Percentiles rank a stretch among this genome's conserved stretches.
These are phyloP conservation scores for Platichthys flesus DNA, from an alignment of 2,113 vertebrate species.

Conservation along the genomic window DNA sequence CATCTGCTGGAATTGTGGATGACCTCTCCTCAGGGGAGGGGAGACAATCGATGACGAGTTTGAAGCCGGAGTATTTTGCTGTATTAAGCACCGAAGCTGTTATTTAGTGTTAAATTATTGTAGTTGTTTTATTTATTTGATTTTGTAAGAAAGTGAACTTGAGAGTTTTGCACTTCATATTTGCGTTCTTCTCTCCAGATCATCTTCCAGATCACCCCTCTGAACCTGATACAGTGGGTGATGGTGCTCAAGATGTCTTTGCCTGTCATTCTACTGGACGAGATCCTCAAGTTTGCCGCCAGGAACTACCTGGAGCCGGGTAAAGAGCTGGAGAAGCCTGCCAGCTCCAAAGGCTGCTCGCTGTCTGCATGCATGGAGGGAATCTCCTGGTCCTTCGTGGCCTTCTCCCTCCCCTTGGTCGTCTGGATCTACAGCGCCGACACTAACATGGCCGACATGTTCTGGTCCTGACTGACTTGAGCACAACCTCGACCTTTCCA, in stretches of 20 bases:
- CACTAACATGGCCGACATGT: conserved; percentile 99
- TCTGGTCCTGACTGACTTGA: conserved; percentile 90
- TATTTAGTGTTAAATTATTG: too few relatives aligned
- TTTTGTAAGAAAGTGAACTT: too few relatives aligned
- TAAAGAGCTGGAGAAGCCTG: conserved; percentile 92
- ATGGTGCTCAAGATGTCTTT: conserved; percentile 98
- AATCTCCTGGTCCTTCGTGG: conserved; percentile 98
- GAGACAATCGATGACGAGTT: too few relatives aligned
- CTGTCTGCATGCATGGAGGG: conserved; percentile 94
- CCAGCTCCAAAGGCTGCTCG: conserved; percentile 84
- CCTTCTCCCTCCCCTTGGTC: conserved; percentile 91
- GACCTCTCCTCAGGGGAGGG: too few relatives aligned
- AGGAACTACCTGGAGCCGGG: conserved; percentile 97
- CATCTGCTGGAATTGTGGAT: too few relatives aligned
- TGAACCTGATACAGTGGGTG: conserved; percentile 96
- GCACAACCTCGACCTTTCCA: conserved; percentile 71
- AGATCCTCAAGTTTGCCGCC: conserved; percentile 95
- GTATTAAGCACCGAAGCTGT: too few relatives aligned
- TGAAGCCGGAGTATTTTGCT: too few relatives aligned
- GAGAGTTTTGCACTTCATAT: too few relatives aligned
- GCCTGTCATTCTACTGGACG: conserved; percentile 97
- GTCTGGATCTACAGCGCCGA: conserved; percentile 99
- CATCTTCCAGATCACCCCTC: conserved; percentile 98
- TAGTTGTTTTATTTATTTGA: too few relatives aligned
- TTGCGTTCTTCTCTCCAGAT: conserved; percentile 81